These are phyloP conservation scores for Drosophila macrospina DNA, from an alignment of 2,888 invertebrate genomes.

Conservation along the genomic window DNA sequence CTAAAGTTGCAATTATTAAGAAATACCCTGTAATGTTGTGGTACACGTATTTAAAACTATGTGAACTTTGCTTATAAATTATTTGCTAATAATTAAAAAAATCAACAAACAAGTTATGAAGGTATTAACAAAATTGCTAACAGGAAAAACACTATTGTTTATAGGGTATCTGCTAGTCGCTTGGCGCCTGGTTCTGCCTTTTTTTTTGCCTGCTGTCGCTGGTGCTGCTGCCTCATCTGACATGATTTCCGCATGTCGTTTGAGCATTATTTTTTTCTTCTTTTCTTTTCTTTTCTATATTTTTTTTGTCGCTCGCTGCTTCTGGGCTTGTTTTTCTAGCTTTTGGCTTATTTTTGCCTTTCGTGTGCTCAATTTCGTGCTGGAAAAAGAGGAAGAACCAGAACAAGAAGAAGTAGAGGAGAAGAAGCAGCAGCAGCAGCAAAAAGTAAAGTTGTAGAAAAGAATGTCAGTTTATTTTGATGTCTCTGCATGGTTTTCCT, in stretches of 20 bases:
- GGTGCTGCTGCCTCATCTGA: slow-evolving; percentile 73
- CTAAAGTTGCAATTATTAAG: no score
- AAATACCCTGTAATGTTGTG: slow-evolving; percentile 12
- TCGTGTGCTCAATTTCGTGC: slow-evolving; percentile 74
- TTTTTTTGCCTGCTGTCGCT: slow-evolving; percentile 24
- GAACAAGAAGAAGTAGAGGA: slow-evolving; percentile 3
- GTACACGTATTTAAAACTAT: no score
- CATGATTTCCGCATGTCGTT: slow-evolving; percentile 80
- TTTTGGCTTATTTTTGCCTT: slow-evolving; percentile 55
- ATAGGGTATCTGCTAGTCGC: slow-evolving; percentile 18
- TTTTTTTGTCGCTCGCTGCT: slow-evolving; percentile 17
- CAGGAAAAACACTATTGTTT: no score
- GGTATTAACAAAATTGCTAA: no score
- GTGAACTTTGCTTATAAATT: no score
- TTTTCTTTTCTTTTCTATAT: slow-evolving; percentile 27
- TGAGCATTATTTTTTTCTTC: slow-evolving; percentile 60
- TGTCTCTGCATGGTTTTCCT: slow-evolving; percentile 76
- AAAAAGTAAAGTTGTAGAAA: slow-evolving; percentile 34
- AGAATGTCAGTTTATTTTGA: slow-evolving; percentile 77
- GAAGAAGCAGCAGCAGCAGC: neutral
- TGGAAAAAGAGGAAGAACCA: slow-evolving; percentile 26
- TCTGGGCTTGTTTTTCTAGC: slow-evolving; percentile 43
- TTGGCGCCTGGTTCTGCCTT: neutral
- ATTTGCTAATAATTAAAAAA: no score
- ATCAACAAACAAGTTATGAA: no score